A percentile compares a stretch with the other conserved stretches of the same genome.
phyloP scores from a whole-genome alignment of 2,797 vertebrate genomes.

The Galagoides demidoff region DNA sequence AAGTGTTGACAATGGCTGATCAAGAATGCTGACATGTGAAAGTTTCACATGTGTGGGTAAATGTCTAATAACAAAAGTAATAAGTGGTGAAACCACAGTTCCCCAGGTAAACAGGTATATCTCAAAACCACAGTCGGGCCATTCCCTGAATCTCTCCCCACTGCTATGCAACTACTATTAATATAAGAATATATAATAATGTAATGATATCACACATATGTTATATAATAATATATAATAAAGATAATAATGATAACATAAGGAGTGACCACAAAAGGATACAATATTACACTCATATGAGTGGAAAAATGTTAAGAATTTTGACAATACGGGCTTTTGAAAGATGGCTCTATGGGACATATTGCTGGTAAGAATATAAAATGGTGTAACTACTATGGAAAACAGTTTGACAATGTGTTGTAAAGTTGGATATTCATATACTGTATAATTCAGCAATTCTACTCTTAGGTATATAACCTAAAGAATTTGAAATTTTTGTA shows the following conservation, averaged over 20 bases:
- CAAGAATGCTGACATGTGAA: too few species aligned
- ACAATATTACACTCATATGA: background rate
- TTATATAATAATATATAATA: background rate
- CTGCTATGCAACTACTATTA: too few species aligned
- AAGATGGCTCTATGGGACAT: background rate
- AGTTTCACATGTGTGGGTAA: too few species aligned
- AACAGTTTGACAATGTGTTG: background rate
- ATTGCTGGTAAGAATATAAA: background rate
- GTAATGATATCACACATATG: too few species aligned
- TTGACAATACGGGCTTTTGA: background rate
- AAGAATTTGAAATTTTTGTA: conserved; percentile 6
- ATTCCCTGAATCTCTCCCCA: too few species aligned
- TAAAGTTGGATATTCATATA: background rate
- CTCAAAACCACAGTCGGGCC: too few species aligned
- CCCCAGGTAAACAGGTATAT: too few species aligned
- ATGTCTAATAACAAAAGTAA: too few species aligned
- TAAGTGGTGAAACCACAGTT: too few species aligned
- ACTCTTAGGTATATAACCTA: background rate
- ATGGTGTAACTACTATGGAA: background rate
- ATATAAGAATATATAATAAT: too few species aligned
- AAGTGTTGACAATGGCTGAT: too few species aligned
- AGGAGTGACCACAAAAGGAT: background rate
- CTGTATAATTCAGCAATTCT: background rate
- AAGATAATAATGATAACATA: background rate
- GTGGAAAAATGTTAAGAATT: background rate